Evolutionary conservation across 2,113 vertebrate species (phyloP).

Genomic region (Porphyrio hochstetteri): DNA sequence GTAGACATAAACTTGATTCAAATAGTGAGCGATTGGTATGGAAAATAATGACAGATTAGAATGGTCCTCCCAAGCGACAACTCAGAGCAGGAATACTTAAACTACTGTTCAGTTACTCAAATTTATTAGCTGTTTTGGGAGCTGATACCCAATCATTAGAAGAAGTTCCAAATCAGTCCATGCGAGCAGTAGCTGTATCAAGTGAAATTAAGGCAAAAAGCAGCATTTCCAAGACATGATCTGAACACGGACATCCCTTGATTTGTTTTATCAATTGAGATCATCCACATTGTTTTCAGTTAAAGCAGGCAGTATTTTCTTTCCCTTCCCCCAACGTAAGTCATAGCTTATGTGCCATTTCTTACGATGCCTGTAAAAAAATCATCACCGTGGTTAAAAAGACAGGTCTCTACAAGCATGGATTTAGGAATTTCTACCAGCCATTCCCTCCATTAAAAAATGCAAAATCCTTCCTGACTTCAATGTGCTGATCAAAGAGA

Average conservation of each 20-base stretch:
- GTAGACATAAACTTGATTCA: neutral
- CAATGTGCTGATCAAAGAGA: neutral
- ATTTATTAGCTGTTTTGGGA: neutral
- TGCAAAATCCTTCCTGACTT: neutral
- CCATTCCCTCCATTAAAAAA: neutral
- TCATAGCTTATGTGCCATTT: neutral
- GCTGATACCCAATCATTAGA: neutral
- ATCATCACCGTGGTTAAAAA: slow-evolving; percentile 7
- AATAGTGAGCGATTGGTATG: neutral
- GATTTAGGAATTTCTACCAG: slow-evolving; percentile 29
- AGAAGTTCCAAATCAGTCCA: neutral
- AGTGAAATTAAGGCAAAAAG: neutral
- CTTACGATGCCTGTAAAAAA: slow-evolving; percentile 26
- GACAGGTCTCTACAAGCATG: neutral
- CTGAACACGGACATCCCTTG: neutral
- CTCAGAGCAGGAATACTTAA: neutral
- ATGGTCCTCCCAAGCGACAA: neutral
- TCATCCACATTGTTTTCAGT: slow-evolving; percentile 11
- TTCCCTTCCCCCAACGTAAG: neutral
- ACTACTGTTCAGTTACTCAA: neutral
- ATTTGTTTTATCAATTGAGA: slow-evolving; percentile 32
- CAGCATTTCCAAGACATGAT: neutral
- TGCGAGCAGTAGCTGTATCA: neutral
- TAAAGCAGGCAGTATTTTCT: slow-evolving; percentile 1
- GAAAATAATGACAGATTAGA: neutral